These are phyloP conservation scores for Synergus itoensis DNA, from an alignment of 2,888 invertebrate genomes.

Conservation along the genomic window DNA sequence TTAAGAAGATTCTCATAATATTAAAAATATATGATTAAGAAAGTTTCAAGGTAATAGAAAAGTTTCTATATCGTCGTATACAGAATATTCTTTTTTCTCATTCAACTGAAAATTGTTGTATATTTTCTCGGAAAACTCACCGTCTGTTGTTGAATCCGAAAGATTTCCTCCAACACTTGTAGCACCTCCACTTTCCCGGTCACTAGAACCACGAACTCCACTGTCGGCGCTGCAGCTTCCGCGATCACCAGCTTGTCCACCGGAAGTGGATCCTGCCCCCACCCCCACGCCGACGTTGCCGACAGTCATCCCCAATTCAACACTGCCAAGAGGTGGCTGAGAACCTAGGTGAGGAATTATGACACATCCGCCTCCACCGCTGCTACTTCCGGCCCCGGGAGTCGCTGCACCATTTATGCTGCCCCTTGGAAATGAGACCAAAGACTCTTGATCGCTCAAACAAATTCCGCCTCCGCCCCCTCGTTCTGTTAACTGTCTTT, in stretches of 20 bases:
- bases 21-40: slow-evolving; percentile 26
- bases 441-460: slow-evolving; percentile 90
- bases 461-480: slow-evolving; percentile 78
- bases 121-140: slow-evolving; percentile 73
- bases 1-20: neutral
- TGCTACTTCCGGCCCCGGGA: slow-evolving; percentile 74
- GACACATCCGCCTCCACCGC: slow-evolving; percentile 74
- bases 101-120: neutral
- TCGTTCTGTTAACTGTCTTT: slow-evolving; percentile 84
- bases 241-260: slow-evolving; percentile 82
- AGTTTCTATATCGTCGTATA: neutral
- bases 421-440: slow-evolving; percentile 84
- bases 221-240: slow-evolving; percentile 94
- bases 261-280: slow-evolving; percentile 79
- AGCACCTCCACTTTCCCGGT: slow-evolving; percentile 88
- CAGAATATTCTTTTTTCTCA: neutral
- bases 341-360: slow-evolving; percentile 78
- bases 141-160: slow-evolving; percentile 89
- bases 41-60: neutral
- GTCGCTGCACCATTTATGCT: slow-evolving; percentile 81
- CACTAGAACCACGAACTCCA: slow-evolving; percentile 90
- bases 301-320: slow-evolving; percentile 67
- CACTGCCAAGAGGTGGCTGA: slow-evolving; percentile 72
- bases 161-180: slow-evolving; percentile 91
- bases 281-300: slow-evolving; percentile 61